phyloP scores from a whole-genome alignment of 2,113 vertebrate species.

The Podarcis cretensis region DNA sequence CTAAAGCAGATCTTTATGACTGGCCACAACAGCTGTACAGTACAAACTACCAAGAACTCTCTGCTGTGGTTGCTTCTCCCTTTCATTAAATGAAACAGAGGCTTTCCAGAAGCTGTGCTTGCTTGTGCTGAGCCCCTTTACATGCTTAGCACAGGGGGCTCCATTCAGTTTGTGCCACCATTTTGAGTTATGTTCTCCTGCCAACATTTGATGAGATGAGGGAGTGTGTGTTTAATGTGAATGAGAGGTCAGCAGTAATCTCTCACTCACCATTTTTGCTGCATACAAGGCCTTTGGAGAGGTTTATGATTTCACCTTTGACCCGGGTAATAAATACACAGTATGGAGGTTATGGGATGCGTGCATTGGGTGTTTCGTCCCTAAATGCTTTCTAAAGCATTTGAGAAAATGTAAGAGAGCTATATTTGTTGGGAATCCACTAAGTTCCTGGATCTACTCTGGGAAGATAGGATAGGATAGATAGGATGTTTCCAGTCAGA shows the following conservation, averaged over 20 bases:
- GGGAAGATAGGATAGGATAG: too few species aligned
- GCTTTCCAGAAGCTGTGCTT: background rate
- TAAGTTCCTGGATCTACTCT: background rate
- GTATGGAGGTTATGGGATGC: background rate
- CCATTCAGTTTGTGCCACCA: background rate
- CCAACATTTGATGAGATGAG: conserved; percentile 12
- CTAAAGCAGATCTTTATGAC: background rate
- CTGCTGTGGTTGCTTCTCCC: background rate
- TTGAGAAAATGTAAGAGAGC: background rate
- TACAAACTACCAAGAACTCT: background rate
- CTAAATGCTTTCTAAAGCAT: background rate
- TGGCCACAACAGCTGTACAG: background rate
- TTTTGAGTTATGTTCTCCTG: conserved; percentile 10
- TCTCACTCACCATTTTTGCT: conserved; percentile 23
- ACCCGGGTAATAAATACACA: conserved; percentile 21
- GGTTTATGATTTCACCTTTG: conserved; percentile 31
- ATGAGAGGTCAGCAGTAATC: conserved; percentile 20
- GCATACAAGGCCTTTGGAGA: conserved; percentile 19
- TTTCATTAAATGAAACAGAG: background rate
- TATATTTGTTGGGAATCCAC: background rate
- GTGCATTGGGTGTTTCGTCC: background rate
- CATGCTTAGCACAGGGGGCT: background rate
- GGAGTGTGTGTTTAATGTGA: conserved; percentile 17
- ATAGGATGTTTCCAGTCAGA: background rate
- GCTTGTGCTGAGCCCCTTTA: background rate